Base-by-base conservation (phyloP, 1,140 invertebrate species). In the Drosophila micromelanica region DNA sequence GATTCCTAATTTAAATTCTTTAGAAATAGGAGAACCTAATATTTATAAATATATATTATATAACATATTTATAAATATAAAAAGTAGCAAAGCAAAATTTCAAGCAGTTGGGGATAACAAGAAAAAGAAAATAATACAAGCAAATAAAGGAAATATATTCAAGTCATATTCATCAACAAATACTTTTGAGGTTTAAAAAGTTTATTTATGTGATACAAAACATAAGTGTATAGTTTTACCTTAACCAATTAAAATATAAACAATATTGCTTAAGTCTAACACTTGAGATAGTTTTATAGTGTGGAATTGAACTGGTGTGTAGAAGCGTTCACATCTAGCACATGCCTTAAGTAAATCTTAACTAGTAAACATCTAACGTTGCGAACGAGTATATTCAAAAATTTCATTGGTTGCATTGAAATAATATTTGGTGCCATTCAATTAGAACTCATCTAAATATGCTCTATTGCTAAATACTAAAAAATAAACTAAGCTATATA, bases 391-490 rank as follows among this genome's bases (percentile, higher is more conserved):
- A 49, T 72, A 45, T 64, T 20, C 6, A 9, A 11, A 68, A 46
- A 55, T 17, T 46, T 42, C 15, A 46, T 65, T 43, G 55, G 45
- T 13, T 70, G 35, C 20, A 13, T 73, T 76, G 80, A 79, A 73
- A 56, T 82, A 89, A 77, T 87, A 89, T 89, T 89, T 89, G 84
- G 84, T 89, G 84, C 69, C 56, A 46, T 76, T 75, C 5, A 64
- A 61, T 37, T 17, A 30, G n/a, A 43, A 27, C n/a, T 59, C 30
- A 32, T 43, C 37, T n/a, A 35, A n/a, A 12, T 3, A 32, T 12
- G 23, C 35, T 60, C 30, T 57, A 52, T 64, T 61, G 68, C 38
- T 57, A 45, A n/a, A 32, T 13, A 37, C n/a, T 9, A 27, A 11
- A 42, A 32, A 9, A 9, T 1, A 32, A 8, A 17, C 20, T 40